A percentile compares a stretch with the other conserved stretches of the same genome.
Evolutionary conservation across 2,888 invertebrate genomes (phyloP).

Genomic region (Sinohyriopsis cumingii): DNA sequence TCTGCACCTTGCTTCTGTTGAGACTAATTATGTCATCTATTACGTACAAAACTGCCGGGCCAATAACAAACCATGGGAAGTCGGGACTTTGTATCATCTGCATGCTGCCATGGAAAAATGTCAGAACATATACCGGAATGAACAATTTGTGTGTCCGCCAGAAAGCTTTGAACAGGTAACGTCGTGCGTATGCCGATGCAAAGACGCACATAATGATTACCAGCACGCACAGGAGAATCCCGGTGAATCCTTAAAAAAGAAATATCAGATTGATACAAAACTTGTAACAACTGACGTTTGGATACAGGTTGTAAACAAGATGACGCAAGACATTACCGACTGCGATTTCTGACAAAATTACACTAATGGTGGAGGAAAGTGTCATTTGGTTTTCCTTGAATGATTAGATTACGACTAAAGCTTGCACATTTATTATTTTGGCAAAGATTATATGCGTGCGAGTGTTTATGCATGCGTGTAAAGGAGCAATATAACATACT

Average conservation of each 20-base stretch:
- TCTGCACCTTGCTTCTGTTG: conserved; percentile 77
- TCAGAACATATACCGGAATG: conserved; percentile 76
- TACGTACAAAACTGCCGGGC: conserved; percentile 76
- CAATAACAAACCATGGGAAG: conserved; percentile 76
- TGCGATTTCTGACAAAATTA: too few species aligned
- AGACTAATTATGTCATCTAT: conserved; percentile 76
- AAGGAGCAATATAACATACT: too few species aligned
- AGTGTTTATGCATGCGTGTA: too few species aligned
- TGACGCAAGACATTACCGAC: too few species aligned
- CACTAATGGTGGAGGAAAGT: too few species aligned
- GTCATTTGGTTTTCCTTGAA: too few species aligned
- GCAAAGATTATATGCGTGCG: too few species aligned
- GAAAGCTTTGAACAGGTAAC: conserved; percentile 76
- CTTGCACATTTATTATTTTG: too few species aligned
- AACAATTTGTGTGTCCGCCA: conserved; percentile 78
- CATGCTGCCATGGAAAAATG: conserved; percentile 77
- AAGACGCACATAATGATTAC: conserved; percentile 77
- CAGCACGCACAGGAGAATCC: conserved; percentile 74
- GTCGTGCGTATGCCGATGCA: conserved; percentile 75
- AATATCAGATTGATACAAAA: too few species aligned
- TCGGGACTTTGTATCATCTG: conserved; percentile 76
- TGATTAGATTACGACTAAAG: too few species aligned
- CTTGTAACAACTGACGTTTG: too few species aligned
- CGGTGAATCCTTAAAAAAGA: conserved; percentile 74
- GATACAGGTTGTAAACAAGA: too few species aligned